Base-by-base conservation (phyloP, 2,888 invertebrate genomes). In the Dasysyrphus albostriatus region DNA sequence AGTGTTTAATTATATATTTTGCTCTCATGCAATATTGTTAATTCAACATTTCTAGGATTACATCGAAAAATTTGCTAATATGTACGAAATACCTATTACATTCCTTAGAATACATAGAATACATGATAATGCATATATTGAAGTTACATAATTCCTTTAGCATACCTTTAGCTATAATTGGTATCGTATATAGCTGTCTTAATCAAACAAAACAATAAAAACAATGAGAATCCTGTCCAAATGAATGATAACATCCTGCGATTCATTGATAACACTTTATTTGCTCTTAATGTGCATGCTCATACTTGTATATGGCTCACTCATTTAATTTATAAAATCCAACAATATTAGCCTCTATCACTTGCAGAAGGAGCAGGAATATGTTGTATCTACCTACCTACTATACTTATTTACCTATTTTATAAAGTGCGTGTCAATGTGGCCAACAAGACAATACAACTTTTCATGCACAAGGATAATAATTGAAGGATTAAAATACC, bases 401-500 rank as follows among this genome's bases (percentile, higher is more conserved):
- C n/a, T n/a, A n/a, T n/a, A n/a, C 24, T 1, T 24, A 24, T 24
- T 24, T 24, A 24, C 24, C 24, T 24, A 24, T 24, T 24, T 12
- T 65, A n/a, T 51, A 51, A 34, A 69, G 69, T 70, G 63, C 78
- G 70, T 84, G 84, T 83, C 76, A 67, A 61, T 37, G 59, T 74
- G 56, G 14, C 74, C 56, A 73, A 78, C 74, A 74, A 85, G 75
- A 80, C 56, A 75, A 65, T 75, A 75, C 69, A 69, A 58, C 65
- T 49, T 70, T 54, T 32, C 82, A 83, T 88, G 83, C 81, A 79
- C 63, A 77, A 69, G 69, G 73, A 84, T 88, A 88, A 88, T 88
- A 61, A 61, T 61, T 88, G 88, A 88, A 69, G 88, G 88, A 88
- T 88, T 88, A 88, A 88, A 88, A 88, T 84, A 79, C 88, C 85